A percentile compares a stretch with the other conserved stretches of the same genome.
phyloP scores from a whole-genome alignment of 2,113 vertebrate genomes.

The Pelobates fuscus region DNA sequence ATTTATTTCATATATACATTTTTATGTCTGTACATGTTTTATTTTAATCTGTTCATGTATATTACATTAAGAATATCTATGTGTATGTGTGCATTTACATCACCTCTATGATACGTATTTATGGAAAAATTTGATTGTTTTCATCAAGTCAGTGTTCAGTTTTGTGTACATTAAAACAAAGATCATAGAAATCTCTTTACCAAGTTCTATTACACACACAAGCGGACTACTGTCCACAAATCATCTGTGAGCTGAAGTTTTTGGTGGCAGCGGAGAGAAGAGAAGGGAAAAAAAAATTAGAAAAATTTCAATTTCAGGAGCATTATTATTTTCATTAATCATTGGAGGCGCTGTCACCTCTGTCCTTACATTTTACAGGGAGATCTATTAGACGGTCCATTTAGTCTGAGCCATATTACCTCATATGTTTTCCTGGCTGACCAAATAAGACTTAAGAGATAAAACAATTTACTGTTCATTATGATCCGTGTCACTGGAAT shows the following conservation, averaged over 20 bases:
- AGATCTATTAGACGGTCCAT: constrained; percentile 99
- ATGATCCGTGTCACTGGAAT: constrained; percentile 99
- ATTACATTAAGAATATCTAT: no score
- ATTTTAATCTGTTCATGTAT: no score
- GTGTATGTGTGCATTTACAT: constrained; percentile 18
- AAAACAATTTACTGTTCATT: constrained; percentile 99
- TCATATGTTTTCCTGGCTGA: constrained; percentile 99
- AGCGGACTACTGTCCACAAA: constrained; percentile 82
- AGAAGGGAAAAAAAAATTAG: constrained; percentile 82
- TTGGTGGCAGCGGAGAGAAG: constrained; percentile 81
- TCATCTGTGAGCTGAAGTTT: constrained; percentile 86
- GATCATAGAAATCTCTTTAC: constrained; percentile 23
- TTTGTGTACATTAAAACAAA: constrained; percentile 38
- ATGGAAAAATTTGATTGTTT: constrained; percentile 30
- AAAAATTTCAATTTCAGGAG: constrained; percentile 98
- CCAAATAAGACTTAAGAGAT: constrained; percentile 99
- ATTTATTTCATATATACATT: no score
- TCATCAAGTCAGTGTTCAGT: constrained; percentile 9
- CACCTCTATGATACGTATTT: constrained; percentile 13
- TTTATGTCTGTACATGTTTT: background rate
- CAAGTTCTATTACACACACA: constrained; percentile 59
- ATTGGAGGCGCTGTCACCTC: constrained; percentile 91
- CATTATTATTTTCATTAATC: constrained; percentile 99
- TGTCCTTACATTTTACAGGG: constrained; percentile 95
- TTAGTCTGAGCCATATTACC: constrained; percentile 98